Percentiles rank a stretch among this genome's conserved stretches.
phyloP scores from a whole-genome alignment of 1,140 invertebrate species.

The Helicorthomorpha holstii region DNA sequence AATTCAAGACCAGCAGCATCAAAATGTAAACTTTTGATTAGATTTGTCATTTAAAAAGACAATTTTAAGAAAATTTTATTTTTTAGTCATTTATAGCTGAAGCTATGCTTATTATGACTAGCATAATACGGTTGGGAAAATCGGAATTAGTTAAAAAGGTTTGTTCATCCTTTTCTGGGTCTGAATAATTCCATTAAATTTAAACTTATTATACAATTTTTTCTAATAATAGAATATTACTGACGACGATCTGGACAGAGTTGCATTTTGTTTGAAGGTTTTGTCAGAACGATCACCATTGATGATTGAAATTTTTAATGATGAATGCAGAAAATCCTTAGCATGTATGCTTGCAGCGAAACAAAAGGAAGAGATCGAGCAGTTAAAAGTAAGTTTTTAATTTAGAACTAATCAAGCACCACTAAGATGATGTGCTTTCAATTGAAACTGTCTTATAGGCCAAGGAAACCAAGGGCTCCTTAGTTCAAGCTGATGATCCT shows the following conservation, averaged over 20 bases:
- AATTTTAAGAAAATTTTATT: conserved; percentile 5
- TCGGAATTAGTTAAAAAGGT: conserved; percentile 37
- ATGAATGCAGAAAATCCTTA: conserved; percentile 59
- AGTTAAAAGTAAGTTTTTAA: conserved; percentile 6
- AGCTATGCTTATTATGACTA: conserved; percentile 72
- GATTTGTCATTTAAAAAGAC: background rate
- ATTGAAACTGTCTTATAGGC: conserved; percentile 5
- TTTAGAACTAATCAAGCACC: background rate
- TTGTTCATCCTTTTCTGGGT: conserved; percentile 2
- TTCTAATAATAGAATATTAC: conserved; percentile 41
- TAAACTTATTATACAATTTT: background rate
- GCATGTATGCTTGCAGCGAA: conserved; percentile 71
- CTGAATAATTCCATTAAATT: background rate
- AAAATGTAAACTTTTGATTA: conserved; percentile 13
- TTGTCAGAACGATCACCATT: conserved; percentile 53
- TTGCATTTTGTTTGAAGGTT: conserved; percentile 56
- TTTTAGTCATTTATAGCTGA: conserved; percentile 50
- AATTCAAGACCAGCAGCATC: conserved; percentile 17
- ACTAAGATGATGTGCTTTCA: background rate
- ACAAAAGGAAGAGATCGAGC: conserved; percentile 45
- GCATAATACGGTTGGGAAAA: conserved; percentile 68
- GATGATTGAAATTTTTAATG: conserved; percentile 57
- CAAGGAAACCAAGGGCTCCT: conserved; percentile 44
- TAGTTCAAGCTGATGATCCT: conserved; percentile 70
- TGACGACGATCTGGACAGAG: conserved; percentile 84